Percentiles rank a stretch among this genome's conserved stretches.
Conservation (phyloP, 2,113 vertebrate genomes). For the Triplophysa dalaica region DNA sequence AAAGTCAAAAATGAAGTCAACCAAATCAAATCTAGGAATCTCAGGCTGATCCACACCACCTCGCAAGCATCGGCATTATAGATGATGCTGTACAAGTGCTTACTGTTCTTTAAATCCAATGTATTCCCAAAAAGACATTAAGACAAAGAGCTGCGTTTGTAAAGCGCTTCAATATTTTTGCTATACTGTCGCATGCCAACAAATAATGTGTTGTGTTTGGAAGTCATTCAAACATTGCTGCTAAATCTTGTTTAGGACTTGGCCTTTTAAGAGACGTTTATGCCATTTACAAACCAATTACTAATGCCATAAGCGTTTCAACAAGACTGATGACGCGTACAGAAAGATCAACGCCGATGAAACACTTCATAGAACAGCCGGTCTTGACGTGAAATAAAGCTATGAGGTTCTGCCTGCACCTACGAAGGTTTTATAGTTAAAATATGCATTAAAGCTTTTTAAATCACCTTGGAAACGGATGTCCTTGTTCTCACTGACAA, state of each 20-base stretch:
- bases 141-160: too few species aligned
- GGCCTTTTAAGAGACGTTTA: background rate
- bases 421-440: background rate
- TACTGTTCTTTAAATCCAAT: too few species aligned
- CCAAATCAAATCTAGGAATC: too few species aligned
- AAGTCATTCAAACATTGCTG: background rate
- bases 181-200: too few species aligned
- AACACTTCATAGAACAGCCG: background rate
- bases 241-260: constrained; percentile 9
- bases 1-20: too few species aligned
- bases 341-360: background rate
- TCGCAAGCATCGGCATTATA: too few species aligned
- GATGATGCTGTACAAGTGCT: too few species aligned
- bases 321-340: background rate
- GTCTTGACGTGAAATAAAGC: too few species aligned
- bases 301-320: constrained; percentile 2
- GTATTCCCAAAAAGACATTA: too few species aligned
- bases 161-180: too few species aligned
- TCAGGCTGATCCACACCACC: too few species aligned
- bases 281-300: background rate
- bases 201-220: too few species aligned
- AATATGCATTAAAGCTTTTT: background rate
- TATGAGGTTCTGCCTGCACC: background rate
- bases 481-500: background rate
- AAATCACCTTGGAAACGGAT: background rate